These are phyloP conservation scores for Acanthurus leucopareius DNA, from an alignment of 2,797 vertebrate genomes.

Conservation along the genomic window DNA sequence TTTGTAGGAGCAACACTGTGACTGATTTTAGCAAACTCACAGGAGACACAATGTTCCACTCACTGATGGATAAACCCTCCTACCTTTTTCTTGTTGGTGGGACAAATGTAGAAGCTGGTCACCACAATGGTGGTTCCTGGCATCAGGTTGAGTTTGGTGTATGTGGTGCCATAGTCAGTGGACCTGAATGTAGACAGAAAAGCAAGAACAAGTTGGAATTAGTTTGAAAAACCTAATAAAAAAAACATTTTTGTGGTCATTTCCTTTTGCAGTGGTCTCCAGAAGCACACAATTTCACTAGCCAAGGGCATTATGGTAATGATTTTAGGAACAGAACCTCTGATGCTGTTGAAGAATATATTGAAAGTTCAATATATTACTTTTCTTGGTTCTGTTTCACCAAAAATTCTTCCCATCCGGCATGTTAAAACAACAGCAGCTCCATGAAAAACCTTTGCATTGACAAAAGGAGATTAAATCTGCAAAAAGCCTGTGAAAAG, in stretches of 20 bases:
- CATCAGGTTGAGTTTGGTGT: constrained; percentile 94
- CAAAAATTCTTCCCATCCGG: background rate
- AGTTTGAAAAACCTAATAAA: constrained; percentile 3
- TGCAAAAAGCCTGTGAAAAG: constrained; percentile 26
- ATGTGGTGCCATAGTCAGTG: constrained; percentile 94
- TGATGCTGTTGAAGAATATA: constrained; percentile 2
- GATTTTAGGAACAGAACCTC: background rate
- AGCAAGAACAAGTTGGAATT: constrained; percentile 12
- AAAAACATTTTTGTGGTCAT: background rate
- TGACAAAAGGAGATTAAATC: constrained; percentile 50
- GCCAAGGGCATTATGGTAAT: background rate
- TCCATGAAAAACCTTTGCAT: constrained; percentile 16
- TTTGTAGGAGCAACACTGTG: background rate
- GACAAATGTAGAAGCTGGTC: constrained; percentile 98
- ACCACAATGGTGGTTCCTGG: constrained; percentile 93
- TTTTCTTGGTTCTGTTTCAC: constrained; percentile 8
- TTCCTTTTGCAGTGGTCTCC: background rate
- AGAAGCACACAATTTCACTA: background rate
- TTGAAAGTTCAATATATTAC: constrained; percentile 7
- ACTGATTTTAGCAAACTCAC: background rate
- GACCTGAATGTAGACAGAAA: constrained; percentile 86
- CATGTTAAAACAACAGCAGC: constrained; percentile 28
- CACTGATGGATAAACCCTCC: constrained; percentile 21
- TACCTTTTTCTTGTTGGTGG: constrained; percentile 98
- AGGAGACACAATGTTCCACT: background rate